phyloP scores from a whole-genome alignment of 2,888 invertebrate species.

The Tinea semifulvella region DNA sequence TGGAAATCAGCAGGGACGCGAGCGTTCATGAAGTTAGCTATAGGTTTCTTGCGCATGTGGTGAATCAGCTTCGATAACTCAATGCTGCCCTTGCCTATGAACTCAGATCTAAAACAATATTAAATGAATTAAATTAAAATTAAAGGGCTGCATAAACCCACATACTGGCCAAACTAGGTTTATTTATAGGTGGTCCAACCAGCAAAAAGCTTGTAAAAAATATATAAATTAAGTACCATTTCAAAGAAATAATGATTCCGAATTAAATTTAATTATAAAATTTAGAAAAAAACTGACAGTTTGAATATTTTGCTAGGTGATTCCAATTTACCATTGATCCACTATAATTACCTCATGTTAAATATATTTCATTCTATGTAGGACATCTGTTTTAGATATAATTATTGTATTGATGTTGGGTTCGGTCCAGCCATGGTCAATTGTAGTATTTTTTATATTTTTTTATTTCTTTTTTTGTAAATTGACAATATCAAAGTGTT shows the following conservation, averaged over 20 bases:
- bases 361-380: too few species aligned
- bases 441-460: too few species aligned
- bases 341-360: too few species aligned
- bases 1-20: constrained; percentile 92
- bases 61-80: constrained; percentile 86
- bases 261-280: too few species aligned
- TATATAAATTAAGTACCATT: background rate
- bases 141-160: background rate
- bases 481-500: too few species aligned
- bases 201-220: background rate
- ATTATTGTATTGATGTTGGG: too few species aligned
- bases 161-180: background rate
- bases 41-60: constrained; percentile 86
- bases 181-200: background rate
- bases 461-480: too few species aligned
- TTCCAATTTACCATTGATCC: too few species aligned
- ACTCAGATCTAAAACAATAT: constrained; percentile 69
- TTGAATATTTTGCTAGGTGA: too few species aligned
- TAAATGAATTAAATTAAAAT: background rate
- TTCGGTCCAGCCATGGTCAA: too few species aligned
- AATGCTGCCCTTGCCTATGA: constrained; percentile 77
- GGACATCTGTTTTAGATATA: too few species aligned
- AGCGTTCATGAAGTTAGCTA: constrained; percentile 87
- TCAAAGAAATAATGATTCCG: background rate
- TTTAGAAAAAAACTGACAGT: too few species aligned